A percentile compares a stretch with the other conserved stretches of the same genome.
phyloP scores from a whole-genome alignment of 2,113 vertebrate genomes.

The Ailurus styani region DNA sequence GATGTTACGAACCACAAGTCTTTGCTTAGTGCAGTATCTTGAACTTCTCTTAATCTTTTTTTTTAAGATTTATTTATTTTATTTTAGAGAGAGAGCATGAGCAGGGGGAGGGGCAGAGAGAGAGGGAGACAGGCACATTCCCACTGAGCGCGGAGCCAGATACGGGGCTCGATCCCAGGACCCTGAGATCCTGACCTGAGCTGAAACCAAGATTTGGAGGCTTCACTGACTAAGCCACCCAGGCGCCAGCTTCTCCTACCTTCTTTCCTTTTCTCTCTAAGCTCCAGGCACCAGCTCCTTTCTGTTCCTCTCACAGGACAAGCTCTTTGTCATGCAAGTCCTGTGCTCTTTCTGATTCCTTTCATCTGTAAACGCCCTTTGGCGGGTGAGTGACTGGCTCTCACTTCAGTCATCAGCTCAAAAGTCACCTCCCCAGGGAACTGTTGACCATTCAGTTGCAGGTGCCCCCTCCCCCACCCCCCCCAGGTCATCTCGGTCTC shows the following conservation, averaged over 20 bases:
- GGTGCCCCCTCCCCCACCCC: neutral
- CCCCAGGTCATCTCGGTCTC: neutral
- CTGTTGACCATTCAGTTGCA: rapidly evolving
- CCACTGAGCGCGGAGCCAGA: too few species aligned
- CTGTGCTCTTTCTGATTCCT: rapidly evolving
- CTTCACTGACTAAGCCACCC: too few species aligned
- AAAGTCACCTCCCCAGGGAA: neutral
- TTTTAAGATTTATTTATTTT: neutral
- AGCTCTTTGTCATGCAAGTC: rapidly evolving
- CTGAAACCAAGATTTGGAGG: too few species aligned
- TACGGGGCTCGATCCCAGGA: too few species aligned
- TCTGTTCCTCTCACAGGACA: neutral
- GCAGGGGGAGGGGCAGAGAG: neutral
- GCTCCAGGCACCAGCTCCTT: neutral
- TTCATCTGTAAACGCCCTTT: neutral
- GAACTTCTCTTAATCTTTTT: neutral
- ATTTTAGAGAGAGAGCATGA: neutral
- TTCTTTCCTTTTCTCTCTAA: neutral
- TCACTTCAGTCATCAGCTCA: too few species aligned
- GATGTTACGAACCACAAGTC: neutral
- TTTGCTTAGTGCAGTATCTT: rapidly evolving
- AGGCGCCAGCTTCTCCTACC: neutral
- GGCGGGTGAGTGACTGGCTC: rapidly evolving
- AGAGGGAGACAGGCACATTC: too few species aligned
- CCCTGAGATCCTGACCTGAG: too few species aligned